Evolutionary conservation across 35 echinoderm and acorn worm species (phyloP).

Genomic region (Lytechinus variegatus): DNA sequence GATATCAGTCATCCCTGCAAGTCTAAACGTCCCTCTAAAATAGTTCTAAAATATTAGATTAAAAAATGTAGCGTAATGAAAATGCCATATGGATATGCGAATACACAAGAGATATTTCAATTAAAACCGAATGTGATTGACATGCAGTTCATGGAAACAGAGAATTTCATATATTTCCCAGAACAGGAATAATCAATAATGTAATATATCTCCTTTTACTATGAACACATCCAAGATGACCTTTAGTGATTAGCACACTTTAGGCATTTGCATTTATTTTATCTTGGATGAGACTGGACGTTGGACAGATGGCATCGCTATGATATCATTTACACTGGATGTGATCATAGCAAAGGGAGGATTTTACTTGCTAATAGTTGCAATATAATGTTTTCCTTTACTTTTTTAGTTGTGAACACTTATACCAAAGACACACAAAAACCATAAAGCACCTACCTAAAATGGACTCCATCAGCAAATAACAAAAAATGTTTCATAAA

Average conservation of each 20-base stretch:
- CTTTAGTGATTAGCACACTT: too few relatives aligned
- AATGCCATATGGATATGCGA: conserved; percentile 20
- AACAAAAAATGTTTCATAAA: neutral
- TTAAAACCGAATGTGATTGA: neutral
- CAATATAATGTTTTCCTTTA: neutral
- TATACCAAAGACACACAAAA: neutral
- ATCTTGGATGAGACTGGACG: neutral
- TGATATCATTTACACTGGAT: neutral
- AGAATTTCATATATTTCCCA: neutral
- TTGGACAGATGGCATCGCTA: neutral
- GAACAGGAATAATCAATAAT: too few relatives aligned
- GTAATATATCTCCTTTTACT: neutral
- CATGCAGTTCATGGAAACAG: neutral
- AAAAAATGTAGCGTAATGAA: neutral
- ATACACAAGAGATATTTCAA: neutral
- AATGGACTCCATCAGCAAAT: neutral
- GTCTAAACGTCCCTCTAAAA: conserved; percentile 61
- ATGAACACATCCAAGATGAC: neutral
- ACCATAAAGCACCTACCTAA: neutral
- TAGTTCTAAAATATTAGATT: neutral
- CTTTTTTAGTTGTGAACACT: too few relatives aligned
- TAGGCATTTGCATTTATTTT: neutral
- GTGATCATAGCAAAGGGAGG: neutral
- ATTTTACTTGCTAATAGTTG: neutral
- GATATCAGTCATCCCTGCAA: conserved; percentile 59